Evolutionary conservation across 2,797 vertebrate species (phyloP).

Genomic region (Sternarchorhynchus goeldii): DNA sequence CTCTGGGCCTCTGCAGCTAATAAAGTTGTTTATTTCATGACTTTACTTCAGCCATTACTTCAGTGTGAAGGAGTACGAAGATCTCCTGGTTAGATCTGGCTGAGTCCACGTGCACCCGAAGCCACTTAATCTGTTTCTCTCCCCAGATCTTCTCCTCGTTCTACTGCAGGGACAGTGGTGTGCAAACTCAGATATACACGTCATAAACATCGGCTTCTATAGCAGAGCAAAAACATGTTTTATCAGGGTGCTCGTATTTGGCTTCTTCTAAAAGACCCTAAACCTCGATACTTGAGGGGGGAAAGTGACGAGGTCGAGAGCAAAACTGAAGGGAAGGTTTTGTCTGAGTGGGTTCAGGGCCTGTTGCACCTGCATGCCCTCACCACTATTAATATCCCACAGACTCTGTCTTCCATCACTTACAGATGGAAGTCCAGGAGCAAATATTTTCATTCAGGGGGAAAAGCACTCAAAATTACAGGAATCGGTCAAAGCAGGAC

Average conservation of each 20-base stretch:
- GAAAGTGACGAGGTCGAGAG: conserved; percentile 4
- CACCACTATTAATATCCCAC: conserved; percentile 61
- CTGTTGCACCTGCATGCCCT: conserved; percentile 60
- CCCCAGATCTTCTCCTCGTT: no score
- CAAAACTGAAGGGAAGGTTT: conserved; percentile 11
- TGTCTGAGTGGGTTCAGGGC: conserved; percentile 25
- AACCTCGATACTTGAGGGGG: not conserved
- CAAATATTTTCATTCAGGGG: conserved; percentile 67
- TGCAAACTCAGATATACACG: no score
- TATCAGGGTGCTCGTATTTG: conserved; percentile 34
- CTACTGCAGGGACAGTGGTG: no score
- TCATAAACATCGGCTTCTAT: no score
- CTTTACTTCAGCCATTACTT: no score
- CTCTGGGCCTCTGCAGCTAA: no score
- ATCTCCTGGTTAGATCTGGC: no score
- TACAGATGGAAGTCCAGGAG: conserved; percentile 62
- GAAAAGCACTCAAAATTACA: conserved; percentile 65
- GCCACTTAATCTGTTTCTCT: no score
- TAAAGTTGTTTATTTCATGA: no score
- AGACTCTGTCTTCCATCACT: conserved; percentile 72
- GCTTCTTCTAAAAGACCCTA: not conserved
- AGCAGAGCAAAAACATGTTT: no score
- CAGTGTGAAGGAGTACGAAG: no score
- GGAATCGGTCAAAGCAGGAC: conserved; percentile 65
- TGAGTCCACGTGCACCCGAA: no score